Conservation (phyloP, 1,140 invertebrate species). For the Maconellicoccus hirsutus region DNA sequence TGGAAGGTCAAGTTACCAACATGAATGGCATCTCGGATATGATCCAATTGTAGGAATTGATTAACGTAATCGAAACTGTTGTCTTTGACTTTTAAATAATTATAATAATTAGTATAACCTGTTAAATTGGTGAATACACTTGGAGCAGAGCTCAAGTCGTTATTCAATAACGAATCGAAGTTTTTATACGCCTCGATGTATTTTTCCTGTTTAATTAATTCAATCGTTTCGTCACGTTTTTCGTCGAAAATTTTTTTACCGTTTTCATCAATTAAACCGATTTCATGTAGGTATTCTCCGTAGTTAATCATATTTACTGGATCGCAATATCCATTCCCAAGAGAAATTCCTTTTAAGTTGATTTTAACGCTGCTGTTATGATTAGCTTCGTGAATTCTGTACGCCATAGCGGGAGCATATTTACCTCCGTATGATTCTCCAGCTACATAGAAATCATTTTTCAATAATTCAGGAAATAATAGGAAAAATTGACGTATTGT, state of each 20-base stretch:
- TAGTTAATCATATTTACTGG: slow-evolving; percentile 64
- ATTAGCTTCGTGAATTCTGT: slow-evolving; percentile 60
- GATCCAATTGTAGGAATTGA: slow-evolving; percentile 33
- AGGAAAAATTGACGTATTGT: slow-evolving; percentile 50
- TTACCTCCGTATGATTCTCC: slow-evolving; percentile 81
- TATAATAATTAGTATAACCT: slow-evolving; percentile 65
- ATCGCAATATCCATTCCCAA: slow-evolving; percentile 75
- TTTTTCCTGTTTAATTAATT: slow-evolving; percentile 25
- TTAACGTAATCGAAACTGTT: slow-evolving; percentile 35
- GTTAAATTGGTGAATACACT: slow-evolving; percentile 61
- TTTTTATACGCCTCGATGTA: slow-evolving; percentile 24
- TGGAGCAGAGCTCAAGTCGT: slow-evolving; percentile 24
- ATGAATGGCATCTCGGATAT: slow-evolving; percentile 51
- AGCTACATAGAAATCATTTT: slow-evolving; percentile 60
- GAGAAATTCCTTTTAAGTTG: slow-evolving; percentile 55
- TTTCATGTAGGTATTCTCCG: slow-evolving; percentile 64
- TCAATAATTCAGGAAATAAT: slow-evolving; percentile 52
- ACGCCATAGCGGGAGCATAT: slow-evolving; percentile 63
- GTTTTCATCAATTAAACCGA: slow-evolving; percentile 40
- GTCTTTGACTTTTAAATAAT: slow-evolving; percentile 46
- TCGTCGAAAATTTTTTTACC: slow-evolving; percentile 16
- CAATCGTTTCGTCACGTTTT: slow-evolving; percentile 20
- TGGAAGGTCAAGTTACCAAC: slow-evolving; percentile 55
- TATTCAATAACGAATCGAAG: slow-evolving; percentile 26
- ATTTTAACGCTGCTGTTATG: slow-evolving; percentile 42